Conservation (phyloP, 2,113 vertebrate genomes). For the Cyanoliseus patagonus region DNA sequence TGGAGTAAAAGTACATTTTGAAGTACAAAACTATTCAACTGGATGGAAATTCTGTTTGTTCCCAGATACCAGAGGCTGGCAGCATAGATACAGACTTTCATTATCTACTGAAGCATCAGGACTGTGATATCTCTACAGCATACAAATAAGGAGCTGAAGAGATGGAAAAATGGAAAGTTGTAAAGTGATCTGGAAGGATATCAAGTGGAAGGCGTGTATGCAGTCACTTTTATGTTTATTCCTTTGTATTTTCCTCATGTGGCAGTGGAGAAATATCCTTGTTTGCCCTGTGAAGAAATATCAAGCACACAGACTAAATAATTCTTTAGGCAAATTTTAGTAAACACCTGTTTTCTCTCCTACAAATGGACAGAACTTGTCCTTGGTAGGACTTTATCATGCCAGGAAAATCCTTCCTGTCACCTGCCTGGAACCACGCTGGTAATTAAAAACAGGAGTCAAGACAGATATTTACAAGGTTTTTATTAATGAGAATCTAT, state of each 20-base stretch:
- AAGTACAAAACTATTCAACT: background rate
- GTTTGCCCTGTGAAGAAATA: background rate
- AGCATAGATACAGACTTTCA: background rate
- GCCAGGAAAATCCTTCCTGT: background rate
- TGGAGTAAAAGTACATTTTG: background rate
- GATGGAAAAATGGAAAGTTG: slow-evolving; percentile 35
- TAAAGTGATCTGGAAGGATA: slow-evolving; percentile 43
- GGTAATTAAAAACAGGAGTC: background rate
- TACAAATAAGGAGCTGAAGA: slow-evolving; percentile 52
- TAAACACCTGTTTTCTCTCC: background rate
- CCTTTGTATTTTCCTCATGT: background rate
- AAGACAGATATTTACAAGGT: background rate
- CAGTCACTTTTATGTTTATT: background rate
- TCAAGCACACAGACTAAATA: background rate
- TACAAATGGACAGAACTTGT: background rate
- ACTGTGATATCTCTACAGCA: slow-evolving; percentile 18
- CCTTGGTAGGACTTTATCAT: background rate
- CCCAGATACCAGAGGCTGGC: slow-evolving; percentile 3
- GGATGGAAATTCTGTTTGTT: slow-evolving; percentile 3
- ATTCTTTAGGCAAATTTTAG: background rate
- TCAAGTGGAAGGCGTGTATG: background rate
- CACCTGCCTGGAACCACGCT: background rate
- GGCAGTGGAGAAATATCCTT: background rate
- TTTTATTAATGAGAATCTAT: background rate
- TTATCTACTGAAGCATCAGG: slow-evolving; percentile 50